Evolutionary conservation across 2,113 vertebrate species (phyloP), one percentile per base, ranked within the genome.

Genomic region (Clinocottus analis): DNA sequence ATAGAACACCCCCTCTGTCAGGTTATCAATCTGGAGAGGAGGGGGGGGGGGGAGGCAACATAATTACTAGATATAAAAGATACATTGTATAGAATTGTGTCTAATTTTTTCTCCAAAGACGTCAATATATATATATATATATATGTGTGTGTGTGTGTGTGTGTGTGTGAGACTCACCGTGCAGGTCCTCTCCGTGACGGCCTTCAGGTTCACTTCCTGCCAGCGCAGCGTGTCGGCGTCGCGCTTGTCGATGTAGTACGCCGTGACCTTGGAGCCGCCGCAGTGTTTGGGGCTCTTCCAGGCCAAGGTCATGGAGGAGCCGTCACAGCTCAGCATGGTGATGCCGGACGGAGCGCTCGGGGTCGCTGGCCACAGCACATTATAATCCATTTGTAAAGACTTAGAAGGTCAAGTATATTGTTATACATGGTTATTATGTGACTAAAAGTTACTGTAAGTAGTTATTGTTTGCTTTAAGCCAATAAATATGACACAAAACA

Each of bases 221-320:
- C 98, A 99, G 67, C 92, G 88, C 37, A 93, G 23, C 4, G 94
- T 94, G 13, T 95, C 93, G 0, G 94, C 95, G 65, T 98, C 93
- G 0, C 97, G 91, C 87, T 95, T 95, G 79, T 99, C 97, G 5
- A 99, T 41, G 61, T 98, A 99, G 78, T 99, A 99, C 4, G 97
- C 97, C 12, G 93, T 95, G 90, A 99, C 80, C 82, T 94, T 94
- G 10, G 97, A 94, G 73, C 98, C 98, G 0, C 98, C 98, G 0
- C 96, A 95, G 92, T 94, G 95, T 53, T 90, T 96, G 14, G 98
- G 98, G 25, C 92, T 93, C 90, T 96, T 99, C 98, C 98, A 99
- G 64, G 97, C 96, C 79, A 99, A 64, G 1, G 96, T 98, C 94
- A 99, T 98, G 76, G 97, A 96, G 31, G 95, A 91, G 45, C 97